phyloP scores from a whole-genome alignment of 2,113 vertebrate species.

The Lamprotornis superbus region DNA sequence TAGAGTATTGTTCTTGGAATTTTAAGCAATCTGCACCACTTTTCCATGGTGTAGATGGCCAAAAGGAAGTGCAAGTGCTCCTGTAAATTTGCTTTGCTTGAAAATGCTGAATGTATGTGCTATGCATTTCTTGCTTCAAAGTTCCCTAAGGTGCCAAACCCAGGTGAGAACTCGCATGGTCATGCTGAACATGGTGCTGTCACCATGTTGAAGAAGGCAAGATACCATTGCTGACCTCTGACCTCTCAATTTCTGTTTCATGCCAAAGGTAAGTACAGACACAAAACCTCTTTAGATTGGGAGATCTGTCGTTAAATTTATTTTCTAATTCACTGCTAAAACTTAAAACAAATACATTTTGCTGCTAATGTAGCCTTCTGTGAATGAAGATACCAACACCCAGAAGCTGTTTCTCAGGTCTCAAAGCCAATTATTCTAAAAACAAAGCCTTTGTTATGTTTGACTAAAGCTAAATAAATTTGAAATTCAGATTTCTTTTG shows the following conservation, averaged over 20 bases:
- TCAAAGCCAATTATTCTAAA: background rate
- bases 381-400: background rate
- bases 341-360: background rate
- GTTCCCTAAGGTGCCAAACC: background rate
- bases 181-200: background rate
- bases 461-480: slow-evolving; percentile 43
- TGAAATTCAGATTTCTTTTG: slow-evolving; percentile 44
- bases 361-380: background rate
- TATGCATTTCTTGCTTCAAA: background rate
- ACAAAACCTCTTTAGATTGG: background rate
- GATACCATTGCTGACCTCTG: background rate
- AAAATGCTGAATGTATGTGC: background rate
- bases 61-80: background rate
- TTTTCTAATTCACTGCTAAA: background rate
- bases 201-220: background rate
- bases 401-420: background rate
- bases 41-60: background rate
- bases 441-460: background rate
- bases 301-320: background rate
- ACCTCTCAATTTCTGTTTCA: background rate
- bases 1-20: background rate
- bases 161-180: accelerated
- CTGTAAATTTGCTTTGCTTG: background rate
- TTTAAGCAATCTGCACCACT: background rate
- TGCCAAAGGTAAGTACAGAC: background rate